Base-by-base conservation (phyloP, 2,888 invertebrate species). In the Lasioglossum oenotherae region DNA sequence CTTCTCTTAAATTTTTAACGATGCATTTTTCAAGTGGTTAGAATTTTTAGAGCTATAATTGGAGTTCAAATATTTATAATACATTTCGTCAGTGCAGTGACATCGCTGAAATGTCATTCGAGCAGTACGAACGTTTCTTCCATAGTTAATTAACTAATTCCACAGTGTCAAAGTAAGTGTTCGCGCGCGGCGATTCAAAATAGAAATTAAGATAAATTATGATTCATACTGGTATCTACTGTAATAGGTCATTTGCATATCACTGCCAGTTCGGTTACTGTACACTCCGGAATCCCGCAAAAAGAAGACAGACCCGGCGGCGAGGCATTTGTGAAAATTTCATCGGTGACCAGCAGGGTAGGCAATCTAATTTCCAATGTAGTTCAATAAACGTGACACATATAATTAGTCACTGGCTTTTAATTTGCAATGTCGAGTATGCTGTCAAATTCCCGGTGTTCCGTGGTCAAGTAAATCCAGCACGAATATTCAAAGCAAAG, bases 211-310 rank as follows among this genome's bases (percentile, higher is more conserved):
- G 72, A 78, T 27, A 73, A 78, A 64, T 78, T 73, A 49, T 6
- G 38, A 78, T 78, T 73, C 60, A n/a, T 41, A 27, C 35, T 49
- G 38, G 60, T 72, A 60, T 81, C 78, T 81, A 49, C 60, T 49
- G 73, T 23, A 60, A 53, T 31, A 23, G 4, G 38, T 49, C 27
- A 49, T 81, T 81, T 81, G 72, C 81, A 81, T 81, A 41, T 41
- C 41, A 71, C 71, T 38, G 78, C 44, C 72, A 49, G 35, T 27
- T 60, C 60, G 23, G 46, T 72, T 78, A 16, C 72, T 23, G 38
- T 44, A 46, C 44, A 57, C 57, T 27, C 53, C 72, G 46, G 16
- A 64, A 23, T 27, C 72, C 16, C 64, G 46, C 19, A 71, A 38
- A 16, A 46, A 27, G 35, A 27, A 27, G 19, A 5, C 71, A 16